phyloP scores from a whole-genome alignment of 2,888 invertebrate species.

The Luffia ferchaultella region DNA sequence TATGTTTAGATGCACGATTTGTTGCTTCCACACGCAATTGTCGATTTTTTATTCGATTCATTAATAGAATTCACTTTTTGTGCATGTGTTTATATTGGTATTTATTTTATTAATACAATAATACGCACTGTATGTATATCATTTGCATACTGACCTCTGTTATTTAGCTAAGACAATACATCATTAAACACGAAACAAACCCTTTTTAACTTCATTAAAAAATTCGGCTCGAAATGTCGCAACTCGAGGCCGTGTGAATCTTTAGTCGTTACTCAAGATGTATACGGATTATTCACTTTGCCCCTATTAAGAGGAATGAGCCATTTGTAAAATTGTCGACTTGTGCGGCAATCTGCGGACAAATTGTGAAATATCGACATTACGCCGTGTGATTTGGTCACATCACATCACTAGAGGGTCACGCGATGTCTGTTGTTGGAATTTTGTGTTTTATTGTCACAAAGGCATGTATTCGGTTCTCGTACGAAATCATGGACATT shows the following conservation, averaged over 20 bases:
- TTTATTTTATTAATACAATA: too few relatives aligned
- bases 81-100: too few relatives aligned
- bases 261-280: constrained; percentile 30
- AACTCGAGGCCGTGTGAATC: constrained; percentile 49
- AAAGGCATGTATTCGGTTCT: too few relatives aligned
- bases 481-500: too few relatives aligned
- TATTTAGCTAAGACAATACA: constrained; percentile 36
- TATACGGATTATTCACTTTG: constrained; percentile 40
- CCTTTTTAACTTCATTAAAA: constrained; percentile 47
- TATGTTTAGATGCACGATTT: too few relatives aligned
- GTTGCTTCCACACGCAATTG: too few relatives aligned
- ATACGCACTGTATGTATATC: too few relatives aligned
- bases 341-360: constrained; percentile 36
- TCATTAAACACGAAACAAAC: constrained; percentile 45
- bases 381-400: constrained; percentile 26
- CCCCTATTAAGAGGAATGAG: constrained; percentile 39
- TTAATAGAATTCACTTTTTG: too few relatives aligned
- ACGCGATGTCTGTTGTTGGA: too few relatives aligned
- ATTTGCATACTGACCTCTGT: constrained; percentile 34
- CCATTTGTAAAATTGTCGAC: constrained; percentile 49
- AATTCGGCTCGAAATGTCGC: constrained; percentile 38
- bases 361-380: constrained; percentile 35
- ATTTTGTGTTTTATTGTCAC: too few relatives aligned
- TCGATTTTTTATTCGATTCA: too few relatives aligned
- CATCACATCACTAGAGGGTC: constrained; percentile 30